Base-by-base conservation (phyloP, 2,797 vertebrate species). In the Yasuhikotakia modesta region DNA sequence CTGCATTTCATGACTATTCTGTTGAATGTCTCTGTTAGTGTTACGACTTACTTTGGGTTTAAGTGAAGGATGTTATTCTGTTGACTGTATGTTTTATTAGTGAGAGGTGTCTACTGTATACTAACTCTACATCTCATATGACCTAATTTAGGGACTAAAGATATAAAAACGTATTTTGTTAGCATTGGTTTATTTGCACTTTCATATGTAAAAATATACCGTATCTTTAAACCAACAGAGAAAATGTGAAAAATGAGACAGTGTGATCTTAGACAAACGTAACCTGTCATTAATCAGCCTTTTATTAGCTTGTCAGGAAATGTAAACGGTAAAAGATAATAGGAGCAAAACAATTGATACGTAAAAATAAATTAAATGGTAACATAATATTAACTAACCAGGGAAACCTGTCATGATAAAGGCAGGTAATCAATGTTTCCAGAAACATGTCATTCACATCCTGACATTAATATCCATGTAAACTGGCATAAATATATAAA, bases 11-110 rank as follows among this genome's bases (percentile, higher is more conserved):
- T 50, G 7, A 12, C 17, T 63, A 3, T 10, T 24, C 4, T 66
- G 17, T 66, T 43, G 81, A 70, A 80, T 70, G 66, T 79, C 63
- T 21, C 39, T 68, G 46, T 32, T 70, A 70, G 52, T 43, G 19
- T 75, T 57, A 65, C 46, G n/a, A 27, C 35, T 65, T 76, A 61
- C n/a, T 75, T 71, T 24, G 60, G 55, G 48, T 55, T 53, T 24
- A 21, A 32, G 70, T n/a, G 60, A 48, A 69, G 39, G 46, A 60
- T 75, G 43, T 60, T 66, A 32, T 60, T 66, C 43, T 45, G 68
- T 60, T 43, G 50, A 66, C 58, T 52, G 30, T 61, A 16, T 3
- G n/a, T 14, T 21, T 70, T 70, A 76, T 71, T 22, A 22, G 7
- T 35, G 32, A 43, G 48, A 6, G 8, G 48, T 52, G n/a, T 12